Evolutionary conservation across 2,888 invertebrate species (phyloP), one percentile per base, ranked within the genome.

Genomic region (Noctua pronuba): DNA sequence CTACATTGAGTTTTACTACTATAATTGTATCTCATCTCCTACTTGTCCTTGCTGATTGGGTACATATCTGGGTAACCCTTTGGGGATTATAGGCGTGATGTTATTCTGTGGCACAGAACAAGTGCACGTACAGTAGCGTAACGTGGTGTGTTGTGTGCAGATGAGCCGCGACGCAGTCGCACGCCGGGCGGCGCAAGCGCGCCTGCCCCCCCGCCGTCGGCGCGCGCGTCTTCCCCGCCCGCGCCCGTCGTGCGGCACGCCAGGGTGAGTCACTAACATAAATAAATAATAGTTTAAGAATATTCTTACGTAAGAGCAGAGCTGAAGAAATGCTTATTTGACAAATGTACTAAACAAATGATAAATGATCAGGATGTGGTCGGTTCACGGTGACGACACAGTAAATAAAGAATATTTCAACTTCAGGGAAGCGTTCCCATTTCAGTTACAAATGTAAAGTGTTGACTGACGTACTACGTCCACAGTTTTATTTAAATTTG

Each of bases 101-200:
- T 31, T 60, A 8, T 31, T 16, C 16, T 58, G 58, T 58, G 6
- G 16, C 6, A 16, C 28, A 28, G 16, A 28, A 6, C 58, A 13
- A 58, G 28, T 58, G 16, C 16, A 16, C 28, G 58, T 58, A 31
- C 8, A 60, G 31, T 31, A 65, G 7, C n/a, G n/a, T 65, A 18
- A 65, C 18, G 41, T 18, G 38, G 28, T 71, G 2, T n/a, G 58
- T 49, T 44, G 58, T 75, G 28, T 28, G 31, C 87, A 92, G 92
- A 88, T 76, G 88, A 87, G 77, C 80, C 87, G 75, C 83, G 86
- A 58, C 93, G 93, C 77, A 92, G 93, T 60, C 91, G 91, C 85
- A 91, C 92, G 76, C 88, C 88, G 62, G 89, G 84, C 65, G 86
- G 52, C 58, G 75, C 66, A 16, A 24, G 64, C 46, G 79, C 76